A percentile compares a stretch with the other conserved stretches of the same genome.
Conservation (phyloP, 2,797 vertebrate species). For the Avahi laniger region DNA sequence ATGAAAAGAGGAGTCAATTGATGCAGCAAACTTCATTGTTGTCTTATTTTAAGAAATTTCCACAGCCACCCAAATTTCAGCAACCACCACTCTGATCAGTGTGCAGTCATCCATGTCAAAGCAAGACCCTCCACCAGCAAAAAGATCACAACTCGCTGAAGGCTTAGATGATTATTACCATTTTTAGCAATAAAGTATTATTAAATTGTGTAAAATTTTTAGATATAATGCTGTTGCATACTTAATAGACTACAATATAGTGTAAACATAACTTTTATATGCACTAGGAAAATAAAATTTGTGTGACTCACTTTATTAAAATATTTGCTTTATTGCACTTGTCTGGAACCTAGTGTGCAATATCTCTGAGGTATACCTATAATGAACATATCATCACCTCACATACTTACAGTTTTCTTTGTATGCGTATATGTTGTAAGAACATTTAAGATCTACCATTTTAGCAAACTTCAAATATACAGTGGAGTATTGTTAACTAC, state of each 20-base stretch:
- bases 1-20: background rate
- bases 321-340: background rate
- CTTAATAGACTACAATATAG: background rate
- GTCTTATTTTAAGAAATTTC: background rate
- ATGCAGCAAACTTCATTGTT: background rate
- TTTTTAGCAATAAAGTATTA: background rate
- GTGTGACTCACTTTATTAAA: background rate
- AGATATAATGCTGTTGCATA: background rate
- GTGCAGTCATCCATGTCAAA: background rate
- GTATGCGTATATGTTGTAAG: background rate
- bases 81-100: background rate
- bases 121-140: background rate
- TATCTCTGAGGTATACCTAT: background rate
- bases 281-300: background rate
- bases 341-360: background rate
- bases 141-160: background rate
- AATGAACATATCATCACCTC: background rate
- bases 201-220: background rate
- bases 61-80: background rate
- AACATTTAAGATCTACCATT: background rate
- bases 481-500: background rate
- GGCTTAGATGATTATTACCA: background rate
- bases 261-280: background rate
- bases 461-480: background rate
- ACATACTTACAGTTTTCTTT: background rate